Evolutionary conservation across 2,888 invertebrate genomes (phyloP).

Genomic region (Heliconius hortense): DNA sequence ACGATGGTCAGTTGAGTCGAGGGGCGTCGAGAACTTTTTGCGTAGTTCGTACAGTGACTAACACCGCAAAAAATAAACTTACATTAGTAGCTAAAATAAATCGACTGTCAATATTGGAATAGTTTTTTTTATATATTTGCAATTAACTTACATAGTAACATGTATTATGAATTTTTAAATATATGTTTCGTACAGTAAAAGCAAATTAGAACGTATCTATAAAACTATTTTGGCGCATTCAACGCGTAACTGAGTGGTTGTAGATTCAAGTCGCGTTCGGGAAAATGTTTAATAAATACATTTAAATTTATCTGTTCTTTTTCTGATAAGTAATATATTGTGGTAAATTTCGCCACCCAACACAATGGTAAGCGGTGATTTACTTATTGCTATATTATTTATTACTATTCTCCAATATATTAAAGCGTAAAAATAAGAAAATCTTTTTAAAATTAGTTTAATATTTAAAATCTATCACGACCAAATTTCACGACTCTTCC

Average conservation of each 20-base stretch:
- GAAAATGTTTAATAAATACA: too few relatives aligned
- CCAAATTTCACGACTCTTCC: neutral
- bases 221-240: neutral
- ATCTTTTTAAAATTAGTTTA: neutral
- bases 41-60: neutral
- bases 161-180: neutral
- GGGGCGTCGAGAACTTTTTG: slow-evolving; percentile 29
- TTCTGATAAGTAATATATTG: neutral
- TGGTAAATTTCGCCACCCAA: neutral
- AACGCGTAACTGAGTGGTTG: too few relatives aligned
- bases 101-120: slow-evolving; percentile 21
- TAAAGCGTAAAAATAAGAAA: neutral
- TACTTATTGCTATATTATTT: neutral
- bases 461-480: neutral
- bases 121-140: neutral
- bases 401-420: neutral
- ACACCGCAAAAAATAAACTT: slow-evolving; percentile 19
- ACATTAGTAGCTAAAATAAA: slow-evolving; percentile 18
- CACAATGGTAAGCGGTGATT: neutral
- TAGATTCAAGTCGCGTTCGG: too few relatives aligned
- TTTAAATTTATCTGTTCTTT: neutral
- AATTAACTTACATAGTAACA: slow-evolving; percentile 12
- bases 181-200: neutral
- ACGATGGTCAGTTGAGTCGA: slow-evolving; percentile 13
- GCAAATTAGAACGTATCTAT: neutral